Conservation (phyloP, 2,888 invertebrate genomes). For the Syrista parreyssii region DNA sequence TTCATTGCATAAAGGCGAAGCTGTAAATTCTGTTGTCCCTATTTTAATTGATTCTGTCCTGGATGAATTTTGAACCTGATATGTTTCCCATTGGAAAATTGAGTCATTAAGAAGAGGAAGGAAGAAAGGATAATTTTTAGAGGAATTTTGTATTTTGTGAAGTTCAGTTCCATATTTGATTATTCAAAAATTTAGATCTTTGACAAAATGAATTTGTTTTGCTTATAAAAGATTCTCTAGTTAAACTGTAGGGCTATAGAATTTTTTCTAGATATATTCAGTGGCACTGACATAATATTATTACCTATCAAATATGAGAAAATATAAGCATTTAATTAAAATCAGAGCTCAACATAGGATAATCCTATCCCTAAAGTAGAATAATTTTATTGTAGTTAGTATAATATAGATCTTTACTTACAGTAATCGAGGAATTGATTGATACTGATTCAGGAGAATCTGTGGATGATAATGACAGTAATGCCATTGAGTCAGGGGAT, state of each 20-base stretch:
- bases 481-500: conserved; percentile 5
- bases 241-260: background rate
- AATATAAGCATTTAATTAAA: background rate
- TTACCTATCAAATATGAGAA: background rate
- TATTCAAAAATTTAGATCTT: background rate
- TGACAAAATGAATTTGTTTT: background rate
- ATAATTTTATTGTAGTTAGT: background rate
- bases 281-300: background rate
- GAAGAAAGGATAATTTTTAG: too few species aligned
- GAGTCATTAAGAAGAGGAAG: too few species aligned
- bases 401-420: background rate
- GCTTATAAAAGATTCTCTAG: background rate
- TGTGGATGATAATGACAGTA: conserved; percentile 10
- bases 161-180: background rate
- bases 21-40: background rate
- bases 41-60: background rate
- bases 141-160: background rate
- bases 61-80: background rate
- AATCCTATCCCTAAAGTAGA: background rate
- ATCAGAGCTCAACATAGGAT: background rate
- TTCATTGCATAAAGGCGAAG: background rate
- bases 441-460: conserved; percentile 2
- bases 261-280: background rate
- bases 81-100: too few species aligned
- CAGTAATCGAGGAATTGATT: conserved; percentile 6